Evolutionary conservation across 1,140 invertebrate genomes (phyloP), one percentile per base, ranked within the genome.

Genomic region (Drosophila yakuba): DNA sequence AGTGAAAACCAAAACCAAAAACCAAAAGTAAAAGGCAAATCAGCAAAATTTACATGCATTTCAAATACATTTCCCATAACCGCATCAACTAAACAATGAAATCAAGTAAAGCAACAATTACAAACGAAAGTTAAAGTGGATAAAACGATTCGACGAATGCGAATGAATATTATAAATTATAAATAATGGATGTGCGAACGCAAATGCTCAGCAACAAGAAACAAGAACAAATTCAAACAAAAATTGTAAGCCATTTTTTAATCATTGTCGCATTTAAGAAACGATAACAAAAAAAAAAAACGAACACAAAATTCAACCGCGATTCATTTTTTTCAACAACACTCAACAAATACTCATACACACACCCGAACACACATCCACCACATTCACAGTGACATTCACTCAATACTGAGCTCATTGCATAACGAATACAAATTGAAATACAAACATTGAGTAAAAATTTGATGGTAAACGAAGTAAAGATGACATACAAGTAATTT

Each of bases 401-500:
- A 54, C 59, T 57, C 44, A 50, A 50, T 39, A 41, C 66, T 58
- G 55, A 67, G 57, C 78, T 64, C 66, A 80, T 71, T 77, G 67
- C 82, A 69, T 66, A 74, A 83, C 59, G 56, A 83, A 79, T 60
- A 74, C 43, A 69, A 79, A 69, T 17, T 43, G 36, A 62, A 39
- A 55, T 51, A 47, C 78, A 47, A 71, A 71, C 48, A 75, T 20
- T 32, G 58, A 45, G 36, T 38, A 63, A 64, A 62, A 45, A 68
- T 55, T 77, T 77, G 58, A 77, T 56, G 74, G 64, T 57, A 77
- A 74, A 74, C 59, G 71, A 74, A 80, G 68, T 44, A 72, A 60
- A 68, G 82, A 88, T 80, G 76, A 60, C 83, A 88, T 89, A 88
- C 67, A 83, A 89, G 84, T 89, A 90, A 89, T 90, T 89, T 89